A percentile compares a stretch with the other conserved stretches of the same genome.
These are phyloP conservation scores for Nibea coibor DNA, from an alignment of 2,113 vertebrate species.

Conservation along the genomic window DNA sequence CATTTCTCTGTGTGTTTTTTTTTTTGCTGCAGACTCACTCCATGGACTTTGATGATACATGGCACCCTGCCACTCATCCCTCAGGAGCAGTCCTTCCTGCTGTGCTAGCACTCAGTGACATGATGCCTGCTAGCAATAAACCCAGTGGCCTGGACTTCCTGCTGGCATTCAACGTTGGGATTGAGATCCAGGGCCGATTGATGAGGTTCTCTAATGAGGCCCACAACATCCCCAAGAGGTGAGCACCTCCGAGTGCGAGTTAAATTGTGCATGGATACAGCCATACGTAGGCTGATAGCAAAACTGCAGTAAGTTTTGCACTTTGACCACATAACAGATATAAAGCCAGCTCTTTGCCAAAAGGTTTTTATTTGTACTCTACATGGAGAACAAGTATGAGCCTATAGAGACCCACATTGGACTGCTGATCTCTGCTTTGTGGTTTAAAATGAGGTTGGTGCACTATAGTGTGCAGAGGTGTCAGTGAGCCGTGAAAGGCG, in stretches of 20 bases:
- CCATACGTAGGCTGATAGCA: not conserved
- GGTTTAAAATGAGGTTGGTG: not conserved
- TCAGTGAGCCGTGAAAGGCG: slow-evolving; percentile 43
- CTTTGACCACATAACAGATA: not conserved
- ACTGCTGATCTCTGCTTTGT: slow-evolving; percentile 42
- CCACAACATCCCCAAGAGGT: slow-evolving; percentile 90
- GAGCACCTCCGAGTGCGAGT: slow-evolving; percentile 23
- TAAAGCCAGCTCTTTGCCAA: not conserved
- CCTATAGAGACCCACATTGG: slow-evolving; percentile 1
- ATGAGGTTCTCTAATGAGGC: slow-evolving; percentile 91
- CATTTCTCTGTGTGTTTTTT: not conserved
- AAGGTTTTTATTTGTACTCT: slow-evolving; percentile 2
- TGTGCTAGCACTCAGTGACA: slow-evolving; percentile 88
- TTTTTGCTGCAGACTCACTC: slow-evolving; percentile 85
- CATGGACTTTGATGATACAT: slow-evolving; percentile 94
- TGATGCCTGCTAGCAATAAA: slow-evolving; percentile 83
- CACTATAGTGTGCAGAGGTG: slow-evolving; percentile 17
- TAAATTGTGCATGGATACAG: not conserved
- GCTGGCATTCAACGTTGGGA: slow-evolving; percentile 89
- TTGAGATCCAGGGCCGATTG: slow-evolving; percentile 90
- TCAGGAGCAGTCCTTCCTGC: slow-evolving; percentile 90
- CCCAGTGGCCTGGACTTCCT: slow-evolving; percentile 88
- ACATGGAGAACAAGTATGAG: not conserved
- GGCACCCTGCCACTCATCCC: slow-evolving; percentile 92
- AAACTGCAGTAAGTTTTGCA: not conserved